These are phyloP conservation scores for Luperina nickerlii DNA, from an alignment of 2,888 invertebrate species.

Conservation along the genomic window DNA sequence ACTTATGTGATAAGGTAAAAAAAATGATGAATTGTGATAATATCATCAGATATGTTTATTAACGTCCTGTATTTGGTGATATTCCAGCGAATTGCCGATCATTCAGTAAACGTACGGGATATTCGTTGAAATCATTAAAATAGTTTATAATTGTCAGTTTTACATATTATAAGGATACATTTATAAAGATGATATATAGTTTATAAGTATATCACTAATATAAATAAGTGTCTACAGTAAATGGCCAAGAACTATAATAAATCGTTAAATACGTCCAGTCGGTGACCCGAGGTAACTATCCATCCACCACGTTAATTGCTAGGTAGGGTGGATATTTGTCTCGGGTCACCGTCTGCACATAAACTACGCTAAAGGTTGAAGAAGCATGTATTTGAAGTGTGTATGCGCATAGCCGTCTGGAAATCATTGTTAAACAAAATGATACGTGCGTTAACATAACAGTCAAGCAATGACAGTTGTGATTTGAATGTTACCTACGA, in stretches of 20 bases:
- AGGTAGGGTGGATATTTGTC: background rate
- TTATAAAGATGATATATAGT: slow-evolving; percentile 39
- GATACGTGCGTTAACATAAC: background rate
- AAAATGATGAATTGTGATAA: slow-evolving; percentile 10
- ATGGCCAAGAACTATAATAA: slow-evolving; percentile 52
- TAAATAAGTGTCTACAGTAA: slow-evolving; percentile 49
- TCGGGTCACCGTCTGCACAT: slow-evolving; percentile 4
- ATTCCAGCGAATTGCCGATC: background rate
- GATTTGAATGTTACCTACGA: background rate
- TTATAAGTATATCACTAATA: slow-evolving; percentile 27
- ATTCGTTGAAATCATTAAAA: slow-evolving; percentile 25
- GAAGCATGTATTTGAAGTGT: slow-evolving; percentile 17
- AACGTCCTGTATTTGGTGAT: slow-evolving; percentile 1
- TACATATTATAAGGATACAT: slow-evolving; percentile 49
- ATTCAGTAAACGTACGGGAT: slow-evolving; percentile 8
- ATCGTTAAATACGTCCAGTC: slow-evolving; percentile 19
- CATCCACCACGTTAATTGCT: background rate
- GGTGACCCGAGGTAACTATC: background rate
- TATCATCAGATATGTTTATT: slow-evolving; percentile 42
- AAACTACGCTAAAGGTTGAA: slow-evolving; percentile 3
- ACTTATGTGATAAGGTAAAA: slow-evolving; percentile 1
- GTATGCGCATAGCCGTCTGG: no score
- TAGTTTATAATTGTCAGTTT: slow-evolving; percentile 22
- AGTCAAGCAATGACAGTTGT: background rate
- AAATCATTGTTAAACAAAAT: background rate